These are phyloP conservation scores for Cantharis flavilabris DNA, from an alignment of 2,888 invertebrate genomes.

Conservation along the genomic window DNA sequence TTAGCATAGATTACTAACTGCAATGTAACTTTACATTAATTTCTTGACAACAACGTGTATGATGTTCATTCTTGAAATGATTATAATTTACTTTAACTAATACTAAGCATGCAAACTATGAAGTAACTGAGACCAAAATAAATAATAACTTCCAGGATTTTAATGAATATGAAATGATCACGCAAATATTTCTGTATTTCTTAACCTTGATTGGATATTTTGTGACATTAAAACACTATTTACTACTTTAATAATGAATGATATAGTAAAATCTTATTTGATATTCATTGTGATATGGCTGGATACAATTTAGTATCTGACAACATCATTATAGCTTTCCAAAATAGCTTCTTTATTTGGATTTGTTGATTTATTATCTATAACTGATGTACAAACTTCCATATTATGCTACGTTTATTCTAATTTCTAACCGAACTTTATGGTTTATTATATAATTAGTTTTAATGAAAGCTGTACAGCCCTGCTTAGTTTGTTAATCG, in stretches of 20 bases:
- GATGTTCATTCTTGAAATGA: slow-evolving; percentile 25
- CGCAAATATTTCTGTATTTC: slow-evolving; percentile 35
- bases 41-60: slow-evolving; percentile 12
- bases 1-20: not conserved
- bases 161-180: slow-evolving; percentile 43
- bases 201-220: slow-evolving; percentile 21
- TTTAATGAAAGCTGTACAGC: no score
- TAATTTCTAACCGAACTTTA: no score
- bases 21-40: slow-evolving; percentile 11
- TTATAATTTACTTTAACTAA: slow-evolving; percentile 10
- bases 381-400: not conserved
- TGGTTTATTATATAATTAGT: no score
- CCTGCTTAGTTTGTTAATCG: no score
- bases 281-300: not conserved
- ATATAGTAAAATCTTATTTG: not conserved
- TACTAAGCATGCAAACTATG: slow-evolving; percentile 22
- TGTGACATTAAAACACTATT: not conserved
- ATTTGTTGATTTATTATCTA: not conserved
- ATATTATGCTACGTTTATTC: no score
- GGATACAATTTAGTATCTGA: not conserved
- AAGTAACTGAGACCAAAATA: slow-evolving; percentile 29
- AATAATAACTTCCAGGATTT: slow-evolving; percentile 42
- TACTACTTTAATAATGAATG: not conserved
- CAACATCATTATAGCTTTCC: not conserved
- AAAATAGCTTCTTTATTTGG: not conserved